Conservation (phyloP, 2,113 vertebrate species). For the Sigmodon hispidus region DNA sequence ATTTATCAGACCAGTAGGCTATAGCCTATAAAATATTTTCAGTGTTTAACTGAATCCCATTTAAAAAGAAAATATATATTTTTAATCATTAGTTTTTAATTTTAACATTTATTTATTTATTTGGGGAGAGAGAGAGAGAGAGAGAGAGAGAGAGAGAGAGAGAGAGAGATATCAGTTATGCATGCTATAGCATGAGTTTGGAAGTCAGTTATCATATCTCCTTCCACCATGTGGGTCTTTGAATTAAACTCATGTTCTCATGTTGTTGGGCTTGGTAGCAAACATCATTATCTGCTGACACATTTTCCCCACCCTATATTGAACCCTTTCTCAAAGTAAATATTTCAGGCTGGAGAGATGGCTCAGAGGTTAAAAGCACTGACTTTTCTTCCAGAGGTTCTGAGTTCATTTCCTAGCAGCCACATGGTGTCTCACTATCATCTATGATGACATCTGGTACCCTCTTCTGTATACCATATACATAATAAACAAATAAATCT, state of each 20-base stretch:
- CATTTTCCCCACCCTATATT: not conserved
- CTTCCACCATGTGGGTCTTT: not conserved
- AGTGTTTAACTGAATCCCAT: not conserved
- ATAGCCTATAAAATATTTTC: not conserved
- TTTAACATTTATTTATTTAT: not conserved
- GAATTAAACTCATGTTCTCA: not conserved
- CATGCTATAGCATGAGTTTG: not conserved
- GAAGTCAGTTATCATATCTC: not conserved
- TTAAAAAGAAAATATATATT: not conserved
- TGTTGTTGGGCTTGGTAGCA: not conserved
- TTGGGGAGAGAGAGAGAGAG: no score
- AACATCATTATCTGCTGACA: not conserved
- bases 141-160: no score
- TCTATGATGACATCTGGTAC: no score
- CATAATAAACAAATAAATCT: no score
- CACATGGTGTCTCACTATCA: no score
- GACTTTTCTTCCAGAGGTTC: no score
- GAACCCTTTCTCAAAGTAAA: not conserved
- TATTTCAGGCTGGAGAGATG: no score
- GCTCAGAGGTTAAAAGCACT: no score
- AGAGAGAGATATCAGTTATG: not conserved
- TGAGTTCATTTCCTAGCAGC: no score
- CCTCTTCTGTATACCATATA: no score
- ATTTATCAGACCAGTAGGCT: not conserved
- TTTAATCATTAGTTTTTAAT: not conserved